Conservation (phyloP, 2,888 invertebrate species). For the Margaritifera margaritifera region DNA sequence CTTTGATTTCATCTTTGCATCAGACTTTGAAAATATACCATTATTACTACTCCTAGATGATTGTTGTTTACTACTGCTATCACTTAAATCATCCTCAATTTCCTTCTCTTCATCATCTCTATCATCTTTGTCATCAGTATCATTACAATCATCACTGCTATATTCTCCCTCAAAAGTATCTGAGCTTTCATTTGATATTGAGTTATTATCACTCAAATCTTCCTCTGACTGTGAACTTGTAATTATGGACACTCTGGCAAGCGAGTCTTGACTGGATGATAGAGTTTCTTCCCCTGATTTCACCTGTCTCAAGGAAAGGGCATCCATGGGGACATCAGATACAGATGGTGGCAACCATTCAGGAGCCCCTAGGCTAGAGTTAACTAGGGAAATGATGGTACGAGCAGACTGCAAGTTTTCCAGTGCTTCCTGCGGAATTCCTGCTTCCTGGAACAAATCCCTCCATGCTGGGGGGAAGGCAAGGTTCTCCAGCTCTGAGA, state of each 20-base stretch:
- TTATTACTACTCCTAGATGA: too few relatives aligned
- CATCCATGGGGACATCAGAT: too few relatives aligned
- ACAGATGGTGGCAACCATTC: too few relatives aligned
- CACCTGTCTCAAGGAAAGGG: too few relatives aligned
- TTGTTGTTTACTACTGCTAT: too few relatives aligned
- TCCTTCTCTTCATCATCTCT: background rate
- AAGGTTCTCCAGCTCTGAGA: conserved; percentile 53
- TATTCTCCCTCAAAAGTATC: conserved; percentile 9
- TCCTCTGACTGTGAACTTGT: conserved; percentile 16
- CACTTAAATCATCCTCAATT: too few relatives aligned
- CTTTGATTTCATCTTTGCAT: background rate
- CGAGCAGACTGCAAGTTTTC: conserved; percentile 61
- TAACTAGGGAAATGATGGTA: conserved; percentile 59
- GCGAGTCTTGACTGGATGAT: conserved; percentile 54
- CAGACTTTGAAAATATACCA: too few relatives aligned
- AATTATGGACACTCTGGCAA: conserved; percentile 42
- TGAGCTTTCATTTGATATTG: background rate
- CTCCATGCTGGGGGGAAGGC: conserved; percentile 63
- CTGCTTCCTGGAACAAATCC: conserved; percentile 56
- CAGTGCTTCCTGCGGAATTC: conserved; percentile 56
- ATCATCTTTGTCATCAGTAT: background rate
- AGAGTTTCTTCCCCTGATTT: conserved; percentile 42
- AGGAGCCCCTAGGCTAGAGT: conserved; percentile 41
- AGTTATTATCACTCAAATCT: conserved; percentile 2
- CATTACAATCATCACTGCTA: background rate